Base-by-base conservation (phyloP, 2,797 vertebrate species). In the Cynodonichthys magdalenae region DNA sequence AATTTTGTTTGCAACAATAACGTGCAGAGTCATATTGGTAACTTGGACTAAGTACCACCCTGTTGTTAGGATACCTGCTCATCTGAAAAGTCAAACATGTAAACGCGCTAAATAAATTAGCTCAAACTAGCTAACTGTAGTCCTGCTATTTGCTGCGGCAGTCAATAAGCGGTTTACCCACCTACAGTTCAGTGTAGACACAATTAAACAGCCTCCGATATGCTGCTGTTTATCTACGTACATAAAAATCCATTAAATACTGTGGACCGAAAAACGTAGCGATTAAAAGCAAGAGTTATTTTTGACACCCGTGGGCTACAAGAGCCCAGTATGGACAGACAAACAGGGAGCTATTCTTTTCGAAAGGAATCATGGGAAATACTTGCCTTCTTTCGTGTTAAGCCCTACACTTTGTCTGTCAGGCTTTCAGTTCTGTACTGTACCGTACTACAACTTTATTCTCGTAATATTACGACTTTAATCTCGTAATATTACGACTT, bases 321-420 rank as follows among this genome's bases (percentile, higher is more conserved):
- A 44, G 56, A 69, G 20, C 27, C 44, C 61, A 54, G 59, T 41
- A 15, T 68, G 60, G 76, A 74, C 62, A 74, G 75, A 74, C 80
- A 80, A 85, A 81, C 71, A 77, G 52, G 63, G 53, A 75, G 29
- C 87, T 75, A 53, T 83, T 89, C 75, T 82, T 90, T 10, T 9
- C 34, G 91, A 63, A 89, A 58, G 62, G 92, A 54, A 92, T 87
- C 71, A 66, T 90, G 92, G 92, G 91, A 90, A 15, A 68, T 0
- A 10, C 3, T 0, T 0, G 44, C 0, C 0, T 0, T 0, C 0
- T 0, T 0, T 1, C 0, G 0, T 1, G 10, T 28, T 34, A 19
- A 28, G 17, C 81, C 87, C 87, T 34, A 0, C 20, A 1, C 62
- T 1, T 0, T 0, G 80, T 54, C 81, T 88, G 0, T 14, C 74